These are phyloP conservation scores for Zygothrica quintamaculata DNA, from an alignment of 2,888 invertebrate species.

Conservation along the genomic window DNA sequence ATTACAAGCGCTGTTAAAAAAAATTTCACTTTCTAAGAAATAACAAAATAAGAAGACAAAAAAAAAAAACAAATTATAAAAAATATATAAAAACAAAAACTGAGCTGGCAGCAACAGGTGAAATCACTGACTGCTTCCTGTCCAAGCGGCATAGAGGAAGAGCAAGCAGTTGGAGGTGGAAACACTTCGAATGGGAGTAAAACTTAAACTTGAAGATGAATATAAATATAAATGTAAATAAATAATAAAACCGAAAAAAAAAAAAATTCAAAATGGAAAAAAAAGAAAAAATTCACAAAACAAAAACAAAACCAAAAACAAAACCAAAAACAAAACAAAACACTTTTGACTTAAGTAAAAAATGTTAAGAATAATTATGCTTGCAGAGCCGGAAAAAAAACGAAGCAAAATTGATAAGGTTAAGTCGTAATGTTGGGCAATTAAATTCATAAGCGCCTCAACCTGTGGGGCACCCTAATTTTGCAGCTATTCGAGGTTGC, in stretches of 20 bases:
- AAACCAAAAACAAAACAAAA: conserved; percentile 2
- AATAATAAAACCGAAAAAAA: conserved; percentile 15
- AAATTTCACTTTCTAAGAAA: conserved; percentile 75
- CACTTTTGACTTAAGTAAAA: conserved; percentile 21
- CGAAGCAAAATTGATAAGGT: conserved; percentile 70
- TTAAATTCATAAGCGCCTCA: conserved; percentile 76
- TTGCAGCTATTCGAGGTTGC: conserved; percentile 52
- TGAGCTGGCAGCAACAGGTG: conserved; percentile 61
- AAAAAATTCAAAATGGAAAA: background rate
- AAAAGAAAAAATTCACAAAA: background rate
- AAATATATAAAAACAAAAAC: conserved; percentile 26
- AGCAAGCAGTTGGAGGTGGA: conserved; percentile 29
- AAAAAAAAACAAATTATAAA: conserved; percentile 25
- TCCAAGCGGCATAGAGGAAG: conserved; percentile 41
- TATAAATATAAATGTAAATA: conserved; percentile 14
- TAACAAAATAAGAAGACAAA: too few relatives aligned
- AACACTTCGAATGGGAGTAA: background rate
- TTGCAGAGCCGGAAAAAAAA: conserved; percentile 27
- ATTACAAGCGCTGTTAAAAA: conserved; percentile 57
- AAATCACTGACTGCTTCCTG: conserved; percentile 73
- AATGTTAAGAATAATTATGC: conserved; percentile 77
- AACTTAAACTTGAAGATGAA: background rate
- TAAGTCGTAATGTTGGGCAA: conserved; percentile 67
- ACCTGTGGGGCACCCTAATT: conserved; percentile 66
- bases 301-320: conserved; percentile 13